Percentiles rank a stretch among this genome's conserved stretches.
phyloP scores from a whole-genome alignment of 2,888 invertebrate species.

The Lypha dubia region DNA sequence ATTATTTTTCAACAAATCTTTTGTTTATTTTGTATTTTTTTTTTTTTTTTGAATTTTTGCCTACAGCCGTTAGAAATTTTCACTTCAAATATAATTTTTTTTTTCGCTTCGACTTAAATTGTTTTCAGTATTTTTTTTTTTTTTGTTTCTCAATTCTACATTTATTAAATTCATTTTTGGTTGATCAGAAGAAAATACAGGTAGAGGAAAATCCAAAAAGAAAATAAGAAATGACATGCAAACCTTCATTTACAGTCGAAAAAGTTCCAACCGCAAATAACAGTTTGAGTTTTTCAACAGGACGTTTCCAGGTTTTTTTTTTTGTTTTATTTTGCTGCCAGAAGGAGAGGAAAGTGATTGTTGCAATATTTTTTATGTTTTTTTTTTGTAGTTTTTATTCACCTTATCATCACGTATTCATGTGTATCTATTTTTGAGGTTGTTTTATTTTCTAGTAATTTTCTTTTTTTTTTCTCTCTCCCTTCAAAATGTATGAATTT shows the following conservation, averaged over 20 bases:
- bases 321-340: neutral
- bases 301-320: neutral
- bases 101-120: neutral
- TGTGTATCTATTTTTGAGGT: neutral
- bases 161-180: neutral
- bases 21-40: no score
- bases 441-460: neutral
- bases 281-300: conserved; percentile 2
- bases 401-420: conserved; percentile 33
- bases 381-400: neutral
- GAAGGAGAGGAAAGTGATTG: conserved; percentile 7
- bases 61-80: neutral
- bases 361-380: neutral
- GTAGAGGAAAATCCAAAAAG: neutral
- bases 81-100: neutral
- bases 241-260: conserved; percentile 26
- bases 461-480: neutral
- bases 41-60: no score
- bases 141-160: no score
- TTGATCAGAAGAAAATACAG: neutral
- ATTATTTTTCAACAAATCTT: conserved; percentile 8
- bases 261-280: conserved; percentile 21
- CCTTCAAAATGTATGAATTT: conserved; percentile 1
- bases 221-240: conserved; percentile 2
- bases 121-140: neutral